A percentile compares a stretch with the other conserved stretches of the same genome.
These are phyloP conservation scores for Axea sp. DNA, from an alignment of 2,888 invertebrate species.

Conservation along the genomic window DNA sequence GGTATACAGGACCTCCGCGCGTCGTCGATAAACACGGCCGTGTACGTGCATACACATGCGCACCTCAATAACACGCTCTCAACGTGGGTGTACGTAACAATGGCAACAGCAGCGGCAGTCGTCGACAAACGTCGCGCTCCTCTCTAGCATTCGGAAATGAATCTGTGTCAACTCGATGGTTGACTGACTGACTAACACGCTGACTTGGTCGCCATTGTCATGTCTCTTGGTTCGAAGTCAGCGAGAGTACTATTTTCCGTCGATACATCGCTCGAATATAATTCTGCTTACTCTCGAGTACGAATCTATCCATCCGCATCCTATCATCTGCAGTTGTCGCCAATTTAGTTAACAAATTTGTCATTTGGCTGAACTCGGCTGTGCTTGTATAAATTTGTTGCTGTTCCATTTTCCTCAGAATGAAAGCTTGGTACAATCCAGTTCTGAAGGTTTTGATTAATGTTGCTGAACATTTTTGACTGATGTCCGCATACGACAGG, in stretches of 20 bases:
- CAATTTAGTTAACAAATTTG: conserved; percentile 36
- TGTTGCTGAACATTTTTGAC: too few species aligned
- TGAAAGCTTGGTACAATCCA: too few species aligned
- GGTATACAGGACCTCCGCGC: conserved; percentile 35
- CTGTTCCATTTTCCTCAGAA: too few species aligned
- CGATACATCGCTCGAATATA: conserved; percentile 41
- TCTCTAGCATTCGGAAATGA: conserved; percentile 59
- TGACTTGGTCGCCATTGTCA: conserved; percentile 28
- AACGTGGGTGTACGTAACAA: conserved; percentile 45
- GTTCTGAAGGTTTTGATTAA: too few species aligned
- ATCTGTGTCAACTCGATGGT: conserved; percentile 59
- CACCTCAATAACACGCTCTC: conserved; percentile 7
- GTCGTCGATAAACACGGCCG: conserved; percentile 55
- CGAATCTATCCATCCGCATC: conserved; percentile 11
- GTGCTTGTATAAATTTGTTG: too few species aligned
- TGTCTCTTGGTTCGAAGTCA: conserved; percentile 46
- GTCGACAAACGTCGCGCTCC: conserved; percentile 38
- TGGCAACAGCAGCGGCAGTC: conserved; percentile 42
- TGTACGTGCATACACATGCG: conserved; percentile 28
- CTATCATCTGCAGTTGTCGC: conserved; percentile 28
- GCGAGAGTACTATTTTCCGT: conserved; percentile 40
- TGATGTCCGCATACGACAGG: too few species aligned
- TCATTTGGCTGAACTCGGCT: too few species aligned
- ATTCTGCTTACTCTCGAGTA: conserved; percentile 27
- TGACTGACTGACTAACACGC: conserved; percentile 52